These are phyloP conservation scores for Psilopsiagon aymara DNA, from an alignment of 2,113 vertebrate genomes.

Conservation along the genomic window DNA sequence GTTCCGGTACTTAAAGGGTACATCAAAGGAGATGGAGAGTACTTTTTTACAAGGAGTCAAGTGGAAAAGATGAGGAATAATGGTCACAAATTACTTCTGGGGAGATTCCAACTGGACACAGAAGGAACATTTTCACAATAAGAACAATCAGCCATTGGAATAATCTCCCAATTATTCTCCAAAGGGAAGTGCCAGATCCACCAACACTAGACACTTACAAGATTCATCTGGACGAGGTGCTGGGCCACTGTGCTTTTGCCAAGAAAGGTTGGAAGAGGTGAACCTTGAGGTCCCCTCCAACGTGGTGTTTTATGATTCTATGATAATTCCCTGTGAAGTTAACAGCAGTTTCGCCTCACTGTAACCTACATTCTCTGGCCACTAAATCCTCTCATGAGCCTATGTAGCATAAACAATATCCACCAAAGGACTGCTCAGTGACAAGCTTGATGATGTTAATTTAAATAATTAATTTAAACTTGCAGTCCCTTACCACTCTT, in stretches of 20 bases:
- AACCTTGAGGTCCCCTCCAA: not conserved
- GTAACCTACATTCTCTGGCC: not conserved
- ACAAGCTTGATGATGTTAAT: not conserved
- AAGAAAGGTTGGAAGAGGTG: not conserved
- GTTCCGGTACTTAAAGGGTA: not conserved
- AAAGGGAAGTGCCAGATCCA: too few relatives aligned
- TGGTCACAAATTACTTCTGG: not conserved
- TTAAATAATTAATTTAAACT: not conserved
- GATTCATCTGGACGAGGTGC: not conserved
- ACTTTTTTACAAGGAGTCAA: not conserved
- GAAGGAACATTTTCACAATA: not conserved
- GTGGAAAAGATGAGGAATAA: not conserved
- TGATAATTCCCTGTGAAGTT: not conserved
- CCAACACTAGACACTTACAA: not conserved
- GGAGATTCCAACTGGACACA: not conserved
- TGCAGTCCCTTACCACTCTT: not conserved
- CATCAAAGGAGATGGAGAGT: not conserved
- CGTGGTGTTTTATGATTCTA: not conserved
- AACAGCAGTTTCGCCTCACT: not conserved
- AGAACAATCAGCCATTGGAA: not conserved
- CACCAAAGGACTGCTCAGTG: not conserved
- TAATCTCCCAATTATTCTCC: not conserved
- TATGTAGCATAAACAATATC: not conserved
- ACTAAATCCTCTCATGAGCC: not conserved
- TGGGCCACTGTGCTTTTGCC: not conserved